A percentile compares a stretch with the other conserved stretches of the same genome.
Conservation (phyloP, 1,140 invertebrate species). For the Littorina saxatilis region DNA sequence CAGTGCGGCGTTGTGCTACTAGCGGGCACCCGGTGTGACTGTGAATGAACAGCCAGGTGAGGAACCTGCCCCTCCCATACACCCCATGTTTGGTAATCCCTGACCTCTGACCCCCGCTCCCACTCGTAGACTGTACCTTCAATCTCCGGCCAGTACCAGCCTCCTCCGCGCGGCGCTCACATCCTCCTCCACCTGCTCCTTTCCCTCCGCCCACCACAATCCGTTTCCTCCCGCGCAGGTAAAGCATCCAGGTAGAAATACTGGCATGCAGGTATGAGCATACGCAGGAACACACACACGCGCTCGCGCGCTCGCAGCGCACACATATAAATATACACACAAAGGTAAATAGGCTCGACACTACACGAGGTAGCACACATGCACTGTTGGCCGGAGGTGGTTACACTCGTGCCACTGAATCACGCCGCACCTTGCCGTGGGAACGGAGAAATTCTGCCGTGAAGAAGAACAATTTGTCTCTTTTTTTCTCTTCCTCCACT, state of each 20-base stretch:
- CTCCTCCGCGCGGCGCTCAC: background rate
- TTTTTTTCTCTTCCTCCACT: too few relatives aligned
- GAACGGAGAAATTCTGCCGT: too few relatives aligned
- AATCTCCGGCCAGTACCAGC: background rate
- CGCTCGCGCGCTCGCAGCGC: background rate
- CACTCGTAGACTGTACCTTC: background rate
- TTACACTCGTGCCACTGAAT: too few relatives aligned
- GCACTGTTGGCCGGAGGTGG: too few relatives aligned
- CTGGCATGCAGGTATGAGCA: background rate
- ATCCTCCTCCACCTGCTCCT: too few relatives aligned
- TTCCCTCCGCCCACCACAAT: background rate
- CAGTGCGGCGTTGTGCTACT: background rate
- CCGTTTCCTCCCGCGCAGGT: background rate
- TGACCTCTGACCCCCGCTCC: constrained; percentile 26
- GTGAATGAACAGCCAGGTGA: constrained; percentile 30
- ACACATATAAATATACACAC: too few relatives aligned
- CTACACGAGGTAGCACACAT: too few relatives aligned
- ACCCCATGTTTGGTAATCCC: constrained; percentile 28
- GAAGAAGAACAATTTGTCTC: too few relatives aligned
- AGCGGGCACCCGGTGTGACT: constrained; percentile 26
- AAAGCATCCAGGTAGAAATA: background rate
- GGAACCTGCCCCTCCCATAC: constrained; percentile 9
- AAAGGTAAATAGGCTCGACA: too few relatives aligned
- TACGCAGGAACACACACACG: background rate
- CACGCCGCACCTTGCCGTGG: too few relatives aligned